A percentile compares a stretch with the other conserved stretches of the same genome.
phyloP scores from a whole-genome alignment of 2,113 vertebrate genomes.

The Panthera tigris region DNA sequence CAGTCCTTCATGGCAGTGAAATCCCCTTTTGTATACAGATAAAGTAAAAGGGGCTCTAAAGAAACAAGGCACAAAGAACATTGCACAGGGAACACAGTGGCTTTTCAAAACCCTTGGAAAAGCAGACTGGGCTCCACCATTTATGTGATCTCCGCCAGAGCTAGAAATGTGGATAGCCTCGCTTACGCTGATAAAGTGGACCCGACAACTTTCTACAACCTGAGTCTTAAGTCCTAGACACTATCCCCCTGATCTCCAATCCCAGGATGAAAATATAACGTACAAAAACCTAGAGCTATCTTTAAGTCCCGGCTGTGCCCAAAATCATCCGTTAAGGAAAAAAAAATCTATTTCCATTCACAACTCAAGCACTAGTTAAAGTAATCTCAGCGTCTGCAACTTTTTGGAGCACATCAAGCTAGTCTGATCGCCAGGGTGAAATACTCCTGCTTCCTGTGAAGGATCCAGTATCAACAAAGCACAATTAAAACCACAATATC shows the following conservation, averaged over 20 bases:
- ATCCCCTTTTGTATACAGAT: not conserved
- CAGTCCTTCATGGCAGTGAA: not conserved
- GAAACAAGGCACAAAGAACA: not conserved
- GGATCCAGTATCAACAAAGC: not conserved
- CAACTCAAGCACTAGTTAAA: not conserved
- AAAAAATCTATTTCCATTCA: not conserved
- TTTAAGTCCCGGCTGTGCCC: not conserved
- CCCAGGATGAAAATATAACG: not conserved
- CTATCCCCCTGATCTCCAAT: not conserved
- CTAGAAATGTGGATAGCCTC: fast-evolving
- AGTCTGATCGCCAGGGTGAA: not conserved
- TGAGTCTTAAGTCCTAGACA: not conserved
- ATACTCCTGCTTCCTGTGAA: not conserved
- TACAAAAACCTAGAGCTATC: not conserved
- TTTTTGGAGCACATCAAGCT: not conserved
- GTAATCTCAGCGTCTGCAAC: not conserved
- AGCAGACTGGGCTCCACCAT: fast-evolving
- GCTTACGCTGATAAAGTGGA: fast-evolving
- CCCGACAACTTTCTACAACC: not conserved
- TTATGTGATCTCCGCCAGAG: not conserved
- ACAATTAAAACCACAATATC: not conserved
- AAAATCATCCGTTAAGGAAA: not conserved
- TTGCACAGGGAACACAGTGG: fast-evolving
- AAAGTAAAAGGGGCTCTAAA: not conserved
- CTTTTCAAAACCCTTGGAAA: not conserved